phyloP scores from a whole-genome alignment of 35 echinoderm and acorn worm species.

The Lytechinus pictus region DNA sequence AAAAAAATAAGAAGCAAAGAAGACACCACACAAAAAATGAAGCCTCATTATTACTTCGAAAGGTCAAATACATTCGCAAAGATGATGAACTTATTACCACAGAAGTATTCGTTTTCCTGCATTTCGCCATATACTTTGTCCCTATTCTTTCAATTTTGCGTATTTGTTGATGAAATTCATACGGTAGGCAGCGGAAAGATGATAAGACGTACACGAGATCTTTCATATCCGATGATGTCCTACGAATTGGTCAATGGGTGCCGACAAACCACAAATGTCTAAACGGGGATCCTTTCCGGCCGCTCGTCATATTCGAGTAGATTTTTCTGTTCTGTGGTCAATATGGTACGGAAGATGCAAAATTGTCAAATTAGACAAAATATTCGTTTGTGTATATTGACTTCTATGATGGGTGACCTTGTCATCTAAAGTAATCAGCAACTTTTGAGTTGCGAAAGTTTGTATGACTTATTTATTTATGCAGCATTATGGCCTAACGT shows the following conservation, averaged over 20 bases:
- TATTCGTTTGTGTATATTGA: not conserved
- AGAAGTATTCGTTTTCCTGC: not conserved
- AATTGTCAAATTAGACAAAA: not conserved
- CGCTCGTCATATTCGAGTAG: not conserved
- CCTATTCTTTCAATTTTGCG: not conserved
- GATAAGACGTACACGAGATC: not conserved
- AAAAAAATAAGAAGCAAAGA: not conserved
- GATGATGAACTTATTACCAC: constrained; percentile 3
- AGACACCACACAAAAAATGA: not conserved
- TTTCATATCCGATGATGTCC: not conserved
- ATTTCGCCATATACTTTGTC: not conserved
- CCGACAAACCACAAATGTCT: constrained; percentile 1
- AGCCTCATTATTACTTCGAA: not conserved
- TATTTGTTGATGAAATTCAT: not conserved
- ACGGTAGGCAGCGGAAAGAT: not conserved
- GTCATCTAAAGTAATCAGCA: not conserved
- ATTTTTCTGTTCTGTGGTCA: not conserved
- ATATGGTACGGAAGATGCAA: not conserved
- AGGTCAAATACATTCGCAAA: not conserved
- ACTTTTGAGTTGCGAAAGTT: not conserved
- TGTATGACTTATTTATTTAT: too few species aligned
- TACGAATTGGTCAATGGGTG: not conserved
- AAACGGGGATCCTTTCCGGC: not conserved
- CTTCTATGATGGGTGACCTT: not conserved
- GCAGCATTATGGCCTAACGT: too few species aligned